Base-by-base conservation (phyloP, 2,113 vertebrate species). In the Haplotaxodon microlepis region DNA sequence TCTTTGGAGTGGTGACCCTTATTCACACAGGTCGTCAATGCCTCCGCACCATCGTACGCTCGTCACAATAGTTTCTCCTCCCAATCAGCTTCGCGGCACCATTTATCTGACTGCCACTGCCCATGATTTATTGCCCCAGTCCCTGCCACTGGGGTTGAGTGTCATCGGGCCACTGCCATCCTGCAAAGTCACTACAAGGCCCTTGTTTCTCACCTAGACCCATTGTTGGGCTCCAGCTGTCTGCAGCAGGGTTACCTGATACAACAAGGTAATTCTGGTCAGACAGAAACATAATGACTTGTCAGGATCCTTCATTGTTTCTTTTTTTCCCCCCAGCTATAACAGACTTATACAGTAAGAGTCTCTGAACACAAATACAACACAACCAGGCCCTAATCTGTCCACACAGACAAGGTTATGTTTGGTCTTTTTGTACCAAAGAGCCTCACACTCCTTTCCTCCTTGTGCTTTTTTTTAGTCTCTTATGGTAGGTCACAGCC, bases 101-200 rank as follows among this genome's bases (percentile, higher is more conserved):
- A 92, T 94, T 96, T 96, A 96, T 94, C 94, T 94, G 94, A 96
- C 94, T 93, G 94, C 92, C 92, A 92, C 92, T 86, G 85, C 86
- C 89, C 66, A 29, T 96, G 96, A 96, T 95, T 95, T 96, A 96
- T 96, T 94, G 93, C 95, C 92, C 90, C 86, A 53, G 89, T 85
- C 90, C 83, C 88, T 88, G 92, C 92, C 90, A 94, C 86, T 85
- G 90, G 90, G 91, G 83, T 92, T 90, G 88, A 86, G 92, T 93
- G 91, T 94, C 94, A 95, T 90, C 89, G 29, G 92, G 93, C 86
- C 92, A 91, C 90, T 92, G 92, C 92, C 91, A 84, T 91, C 92
- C 90, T 85, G 89, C 71, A 89, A 85, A 94, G 92, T 91, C 91
- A 89, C 94, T 84, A 90, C 91, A 91, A 80, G 92, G 86, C 87